Percentiles rank a stretch among this genome's conserved stretches.
phyloP scores from a whole-genome alignment of 1,140 invertebrate species.

The Macrobrachium rosenbergii region DNA sequence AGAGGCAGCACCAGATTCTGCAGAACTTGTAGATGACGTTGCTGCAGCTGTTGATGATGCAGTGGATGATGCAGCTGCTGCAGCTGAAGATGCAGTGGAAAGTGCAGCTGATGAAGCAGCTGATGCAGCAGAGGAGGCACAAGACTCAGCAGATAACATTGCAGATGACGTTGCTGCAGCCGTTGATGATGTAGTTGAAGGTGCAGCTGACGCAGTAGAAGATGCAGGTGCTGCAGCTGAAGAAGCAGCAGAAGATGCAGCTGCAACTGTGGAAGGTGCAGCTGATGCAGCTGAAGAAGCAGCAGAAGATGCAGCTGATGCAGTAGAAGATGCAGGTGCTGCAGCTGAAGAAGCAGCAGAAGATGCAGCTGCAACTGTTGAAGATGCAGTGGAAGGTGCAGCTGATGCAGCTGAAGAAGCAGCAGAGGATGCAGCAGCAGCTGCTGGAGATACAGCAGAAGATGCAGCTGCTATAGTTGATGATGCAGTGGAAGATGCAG shows the following conservation, averaged over 20 bases:
- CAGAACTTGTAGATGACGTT: not conserved
- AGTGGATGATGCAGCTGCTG: conserved; percentile 15
- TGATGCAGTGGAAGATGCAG: not conserved
- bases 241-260: conserved; percentile 16
- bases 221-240: conserved; percentile 13
- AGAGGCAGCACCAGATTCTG: not conserved
- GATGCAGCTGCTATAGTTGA: not conserved
- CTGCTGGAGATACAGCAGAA: not conserved
- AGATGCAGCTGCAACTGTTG: not conserved
- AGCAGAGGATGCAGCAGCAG: not conserved
- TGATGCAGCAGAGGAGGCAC: not conserved
- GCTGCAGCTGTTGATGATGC: conserved; percentile 7
- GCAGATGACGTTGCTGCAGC: not conserved
- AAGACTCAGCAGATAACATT: not conserved
- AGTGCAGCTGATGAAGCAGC: not conserved
- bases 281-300: not conserved
- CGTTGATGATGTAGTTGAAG: not conserved
- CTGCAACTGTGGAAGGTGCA: not conserved
- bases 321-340: not conserved
- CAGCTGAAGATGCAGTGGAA: not conserved
- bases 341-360: conserved; percentile 26
- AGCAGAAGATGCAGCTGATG: not conserved
- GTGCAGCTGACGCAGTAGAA: not conserved
- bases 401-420: not conserved
- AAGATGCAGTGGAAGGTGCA: not conserved